These are phyloP conservation scores for Rotaria socialis DNA, from an alignment of 2,888 invertebrate species.

Conservation along the genomic window DNA sequence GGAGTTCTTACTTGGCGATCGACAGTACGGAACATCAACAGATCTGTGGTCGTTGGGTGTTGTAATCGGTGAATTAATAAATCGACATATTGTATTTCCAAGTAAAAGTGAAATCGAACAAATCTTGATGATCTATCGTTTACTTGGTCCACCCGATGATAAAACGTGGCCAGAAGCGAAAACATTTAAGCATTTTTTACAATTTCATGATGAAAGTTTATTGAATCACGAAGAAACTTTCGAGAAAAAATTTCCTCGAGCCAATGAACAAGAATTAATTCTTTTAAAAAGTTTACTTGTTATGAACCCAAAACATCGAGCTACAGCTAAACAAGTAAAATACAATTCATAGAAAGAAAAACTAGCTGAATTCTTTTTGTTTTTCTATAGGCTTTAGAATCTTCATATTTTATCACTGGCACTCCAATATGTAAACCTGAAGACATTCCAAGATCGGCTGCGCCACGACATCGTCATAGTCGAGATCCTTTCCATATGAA, in stretches of 20 bases:
- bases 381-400: not conserved
- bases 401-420: not conserved
- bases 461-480: not conserved
- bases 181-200: slow-evolving; percentile 16
- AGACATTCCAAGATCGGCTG: slow-evolving; percentile 6
- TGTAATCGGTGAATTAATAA: not conserved
- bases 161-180: slow-evolving; percentile 25
- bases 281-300: not conserved
- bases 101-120: slow-evolving; percentile 33
- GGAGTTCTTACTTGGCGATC: not conserved
- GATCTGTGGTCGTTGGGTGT: slow-evolving; percentile 10
- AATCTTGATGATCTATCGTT: not conserved
- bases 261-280: not conserved
- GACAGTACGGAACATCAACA: not conserved
- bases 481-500: slow-evolving; percentile 23
- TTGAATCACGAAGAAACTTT: not conserved
- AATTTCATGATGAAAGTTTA: slow-evolving; percentile 19
- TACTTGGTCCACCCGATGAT: slow-evolving; percentile 8
- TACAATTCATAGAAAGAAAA: too few relatives aligned
- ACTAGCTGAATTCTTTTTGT: not conserved
- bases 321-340: not conserved
- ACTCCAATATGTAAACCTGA: not conserved
- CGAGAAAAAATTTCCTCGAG: not conserved
- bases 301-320: slow-evolving; percentile 17
- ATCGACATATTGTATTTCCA: slow-evolving; percentile 24